A percentile compares a stretch with the other conserved stretches of the same genome.
Conservation (phyloP, 2,888 invertebrate genomes). For the Rotaria sp. region DNA sequence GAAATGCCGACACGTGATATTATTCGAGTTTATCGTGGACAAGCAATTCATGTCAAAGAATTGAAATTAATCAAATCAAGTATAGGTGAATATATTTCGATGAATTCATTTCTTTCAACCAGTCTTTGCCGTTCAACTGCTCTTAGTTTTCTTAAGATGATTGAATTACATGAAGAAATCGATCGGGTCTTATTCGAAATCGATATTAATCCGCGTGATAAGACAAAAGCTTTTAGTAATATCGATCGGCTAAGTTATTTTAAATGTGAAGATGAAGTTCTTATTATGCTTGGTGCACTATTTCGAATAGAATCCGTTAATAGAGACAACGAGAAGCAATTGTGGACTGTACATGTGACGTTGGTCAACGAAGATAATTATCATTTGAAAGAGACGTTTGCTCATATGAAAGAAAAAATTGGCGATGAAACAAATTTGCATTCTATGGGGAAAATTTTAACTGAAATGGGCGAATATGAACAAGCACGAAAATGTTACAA, state of each 20-base stretch:
- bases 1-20: not conserved
- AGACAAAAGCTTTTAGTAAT: not conserved
- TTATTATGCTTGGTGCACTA: not conserved
- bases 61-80: not conserved
- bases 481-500: not conserved
- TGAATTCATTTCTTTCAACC: not conserved
- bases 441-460: not conserved
- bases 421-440: not conserved
- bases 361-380: not conserved
- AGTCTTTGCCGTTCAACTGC: not conserved
- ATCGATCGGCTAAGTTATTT: not conserved
- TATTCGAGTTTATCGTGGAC: not conserved
- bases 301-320: not conserved
- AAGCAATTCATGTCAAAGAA: not conserved
- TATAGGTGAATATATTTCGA: not conserved
- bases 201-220: not conserved
- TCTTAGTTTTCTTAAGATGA: not conserved
- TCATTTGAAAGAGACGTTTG: not conserved
- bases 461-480: conserved; percentile 1
- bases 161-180: not conserved
- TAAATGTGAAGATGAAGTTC: not conserved
- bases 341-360: not conserved
- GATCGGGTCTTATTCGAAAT: not conserved
- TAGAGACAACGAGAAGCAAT: not conserved
- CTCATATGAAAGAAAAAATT: not conserved